phyloP scores from a whole-genome alignment of 2,888 invertebrate species.

The Lottia scabra region DNA sequence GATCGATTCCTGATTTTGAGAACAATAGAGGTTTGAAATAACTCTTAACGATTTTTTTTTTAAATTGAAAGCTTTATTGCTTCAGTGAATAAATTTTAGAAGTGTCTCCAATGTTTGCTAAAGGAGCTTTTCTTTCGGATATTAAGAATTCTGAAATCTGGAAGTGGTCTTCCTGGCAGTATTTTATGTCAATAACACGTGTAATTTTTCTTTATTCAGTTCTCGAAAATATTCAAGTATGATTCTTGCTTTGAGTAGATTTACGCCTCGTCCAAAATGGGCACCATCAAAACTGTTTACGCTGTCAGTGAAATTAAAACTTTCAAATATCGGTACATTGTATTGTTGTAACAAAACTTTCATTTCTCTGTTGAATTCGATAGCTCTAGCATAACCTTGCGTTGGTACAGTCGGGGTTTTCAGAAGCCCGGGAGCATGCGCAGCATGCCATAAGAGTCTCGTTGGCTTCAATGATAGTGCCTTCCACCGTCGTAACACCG shows the following conservation, averaged over 20 bases:
- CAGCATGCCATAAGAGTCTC: constrained; percentile 24
- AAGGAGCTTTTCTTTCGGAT: too few species aligned
- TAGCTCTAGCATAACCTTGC: constrained; percentile 18
- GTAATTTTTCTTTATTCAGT: constrained; percentile 2
- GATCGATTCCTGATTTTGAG: too few species aligned
- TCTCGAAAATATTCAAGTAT: constrained; percentile 26
- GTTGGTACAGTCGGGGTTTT: constrained; percentile 22
- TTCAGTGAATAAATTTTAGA: too few species aligned
- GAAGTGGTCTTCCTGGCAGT: too few species aligned
- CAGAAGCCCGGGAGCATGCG: constrained; percentile 29
- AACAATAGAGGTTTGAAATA: too few species aligned
- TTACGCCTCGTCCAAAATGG: constrained; percentile 29
- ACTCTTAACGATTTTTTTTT: too few species aligned
- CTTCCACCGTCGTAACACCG: constrained; percentile 6
- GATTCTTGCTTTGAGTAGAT: constrained; percentile 26
- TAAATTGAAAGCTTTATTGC: too few species aligned
- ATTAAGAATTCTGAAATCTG: too few species aligned
- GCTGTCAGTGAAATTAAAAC: constrained; percentile 28
- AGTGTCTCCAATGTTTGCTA: too few species aligned
- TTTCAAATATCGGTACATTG: constrained; percentile 29
- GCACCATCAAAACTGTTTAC: constrained; percentile 31
- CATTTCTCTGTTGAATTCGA: constrained; percentile 18
- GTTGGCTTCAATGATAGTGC: constrained; percentile 11
- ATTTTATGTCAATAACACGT: too few species aligned
- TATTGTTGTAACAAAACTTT: background rate